Conservation (phyloP, 2,113 vertebrate genomes). For the Macquaria australasica region DNA sequence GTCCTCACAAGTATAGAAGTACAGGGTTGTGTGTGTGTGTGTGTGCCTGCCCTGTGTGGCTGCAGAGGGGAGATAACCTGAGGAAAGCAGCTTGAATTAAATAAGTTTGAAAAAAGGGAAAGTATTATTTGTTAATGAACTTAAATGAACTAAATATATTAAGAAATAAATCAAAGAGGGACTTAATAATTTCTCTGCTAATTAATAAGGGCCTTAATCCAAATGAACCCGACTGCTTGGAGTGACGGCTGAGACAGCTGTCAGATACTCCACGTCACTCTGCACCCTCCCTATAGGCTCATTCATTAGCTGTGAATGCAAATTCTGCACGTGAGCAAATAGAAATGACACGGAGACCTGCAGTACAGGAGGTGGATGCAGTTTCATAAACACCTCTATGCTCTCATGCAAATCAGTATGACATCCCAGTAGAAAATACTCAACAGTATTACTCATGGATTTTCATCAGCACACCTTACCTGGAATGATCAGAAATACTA, state of each 20-base stretch:
- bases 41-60: background rate
- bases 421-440: no score
- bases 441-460: no score
- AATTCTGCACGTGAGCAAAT: background rate
- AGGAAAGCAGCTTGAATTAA: constrained; percentile 5
- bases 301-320: background rate
- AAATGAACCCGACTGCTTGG: background rate
- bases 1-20: no score
- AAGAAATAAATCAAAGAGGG: background rate
- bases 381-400: background rate
- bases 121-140: background rate
- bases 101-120: background rate
- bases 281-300: background rate
- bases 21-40: background rate
- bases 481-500: background rate
- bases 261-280: background rate
- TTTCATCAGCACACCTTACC: background rate
- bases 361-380: background rate
- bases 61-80: constrained; percentile 30
- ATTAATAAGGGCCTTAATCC: constrained; percentile 12
- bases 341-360: background rate
- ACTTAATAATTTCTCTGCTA: constrained; percentile 8
- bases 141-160: background rate
- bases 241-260: background rate
- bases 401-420: background rate